Conservation (phyloP, 2,888 invertebrate genomes). For the Luperina testacea region DNA sequence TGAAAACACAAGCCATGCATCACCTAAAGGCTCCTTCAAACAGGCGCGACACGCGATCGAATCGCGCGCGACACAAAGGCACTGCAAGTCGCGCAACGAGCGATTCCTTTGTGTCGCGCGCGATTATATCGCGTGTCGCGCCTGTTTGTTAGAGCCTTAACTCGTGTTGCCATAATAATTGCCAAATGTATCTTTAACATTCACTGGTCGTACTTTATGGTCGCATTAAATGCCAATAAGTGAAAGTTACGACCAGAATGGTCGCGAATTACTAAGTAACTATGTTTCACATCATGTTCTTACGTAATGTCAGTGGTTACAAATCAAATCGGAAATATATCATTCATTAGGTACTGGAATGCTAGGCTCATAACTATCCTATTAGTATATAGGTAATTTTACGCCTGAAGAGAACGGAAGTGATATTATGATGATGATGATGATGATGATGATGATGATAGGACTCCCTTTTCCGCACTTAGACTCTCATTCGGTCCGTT, state of each 20-base stretch:
- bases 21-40: slow-evolving; percentile 5
- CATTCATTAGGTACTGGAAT: background rate
- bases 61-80: too few species aligned
- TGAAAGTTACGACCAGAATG: slow-evolving; percentile 48
- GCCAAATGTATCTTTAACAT: slow-evolving; percentile 44
- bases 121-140: too few species aligned
- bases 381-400: background rate
- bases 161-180: slow-evolving; percentile 38
- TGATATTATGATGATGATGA: too few species aligned
- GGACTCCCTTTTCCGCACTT: too few species aligned
- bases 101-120: too few species aligned
- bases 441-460: too few species aligned
- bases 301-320: slow-evolving; percentile 28
- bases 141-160: too few species aligned
- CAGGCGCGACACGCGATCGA: too few species aligned
- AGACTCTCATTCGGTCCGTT: too few species aligned
- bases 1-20: slow-evolving; percentile 15
- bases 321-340: slow-evolving; percentile 30
- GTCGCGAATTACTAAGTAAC: slow-evolving; percentile 43
- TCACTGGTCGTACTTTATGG: slow-evolving; percentile 6
- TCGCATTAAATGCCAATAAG: slow-evolving; percentile 32
- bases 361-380: background rate
- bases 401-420: background rate
- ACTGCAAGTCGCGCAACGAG: too few species aligned
- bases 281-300: slow-evolving; percentile 17